Conservation (phyloP, 2,113 vertebrate species). For the Zosterops lateralis region DNA sequence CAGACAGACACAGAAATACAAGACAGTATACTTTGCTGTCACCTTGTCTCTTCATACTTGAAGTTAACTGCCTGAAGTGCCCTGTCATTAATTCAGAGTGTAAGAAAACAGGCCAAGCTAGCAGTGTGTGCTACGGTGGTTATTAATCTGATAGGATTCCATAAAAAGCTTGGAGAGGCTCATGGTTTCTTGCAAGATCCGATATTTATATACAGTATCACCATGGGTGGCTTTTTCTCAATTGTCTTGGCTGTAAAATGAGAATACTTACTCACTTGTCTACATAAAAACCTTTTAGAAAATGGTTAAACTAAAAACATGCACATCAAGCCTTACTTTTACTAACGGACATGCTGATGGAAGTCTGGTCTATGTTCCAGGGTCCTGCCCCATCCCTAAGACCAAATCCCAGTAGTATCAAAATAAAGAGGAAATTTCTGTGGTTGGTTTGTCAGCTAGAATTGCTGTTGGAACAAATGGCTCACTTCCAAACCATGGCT, state of each 20-base stretch:
- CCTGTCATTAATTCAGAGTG: background rate
- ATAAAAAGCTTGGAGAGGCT: background rate
- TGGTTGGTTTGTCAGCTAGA: background rate
- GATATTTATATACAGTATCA: background rate
- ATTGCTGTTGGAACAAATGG: background rate
- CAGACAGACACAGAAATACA: background rate
- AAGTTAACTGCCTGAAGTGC: background rate
- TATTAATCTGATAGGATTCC: background rate
- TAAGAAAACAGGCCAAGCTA: background rate
- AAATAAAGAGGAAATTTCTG: background rate
- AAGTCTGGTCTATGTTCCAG: background rate
- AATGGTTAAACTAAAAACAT: background rate
- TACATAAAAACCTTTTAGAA: background rate
- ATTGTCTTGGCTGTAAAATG: background rate
- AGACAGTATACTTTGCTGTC: background rate
- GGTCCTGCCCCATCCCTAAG: background rate
- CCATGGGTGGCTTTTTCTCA: background rate
- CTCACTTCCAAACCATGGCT: background rate
- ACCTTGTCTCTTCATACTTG: background rate
- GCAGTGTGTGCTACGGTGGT: accelerated
- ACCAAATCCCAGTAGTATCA: background rate
- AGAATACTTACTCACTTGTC: background rate
- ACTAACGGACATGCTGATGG: accelerated
- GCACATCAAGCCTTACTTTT: background rate
- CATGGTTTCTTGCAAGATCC: background rate